Evolutionary conservation across 2,113 vertebrate species (phyloP).

Genomic region (Fulmarus glacialis): DNA sequence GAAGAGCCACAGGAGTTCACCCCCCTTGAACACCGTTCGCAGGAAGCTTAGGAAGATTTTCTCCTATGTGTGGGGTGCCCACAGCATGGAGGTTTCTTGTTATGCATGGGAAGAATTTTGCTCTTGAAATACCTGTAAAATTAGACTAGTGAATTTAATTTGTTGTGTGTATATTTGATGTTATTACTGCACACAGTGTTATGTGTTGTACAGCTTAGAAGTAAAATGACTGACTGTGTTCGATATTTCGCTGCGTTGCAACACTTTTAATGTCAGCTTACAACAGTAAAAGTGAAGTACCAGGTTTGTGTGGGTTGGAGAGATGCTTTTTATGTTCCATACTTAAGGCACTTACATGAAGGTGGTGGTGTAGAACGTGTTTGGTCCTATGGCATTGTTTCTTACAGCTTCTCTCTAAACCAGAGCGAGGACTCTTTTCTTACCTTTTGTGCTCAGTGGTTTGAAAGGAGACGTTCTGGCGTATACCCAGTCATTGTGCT

Average conservation of each 20-base stretch:
- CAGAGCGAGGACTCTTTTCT: neutral
- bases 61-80: neutral
- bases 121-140: neutral
- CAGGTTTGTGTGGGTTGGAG: neutral
- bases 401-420: neutral
- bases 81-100: neutral
- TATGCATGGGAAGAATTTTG: neutral
- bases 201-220: neutral
- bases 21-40: fast-evolving
- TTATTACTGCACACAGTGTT: neutral
- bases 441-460: neutral
- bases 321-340: neutral
- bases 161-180: neutral
- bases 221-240: neutral
- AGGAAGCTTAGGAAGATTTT: neutral
- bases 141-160: neutral
- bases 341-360: neutral
- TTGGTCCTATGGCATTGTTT: neutral
- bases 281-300: neutral
- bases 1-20: neutral
- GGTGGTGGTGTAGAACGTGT: neutral
- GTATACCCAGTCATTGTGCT: neutral
- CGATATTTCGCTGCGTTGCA: fast-evolving
- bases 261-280: neutral
- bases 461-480: neutral